A percentile compares a stretch with the other conserved stretches of the same genome.
phyloP scores from a whole-genome alignment of 2,113 vertebrate genomes.

The Takifugu flavidus region DNA sequence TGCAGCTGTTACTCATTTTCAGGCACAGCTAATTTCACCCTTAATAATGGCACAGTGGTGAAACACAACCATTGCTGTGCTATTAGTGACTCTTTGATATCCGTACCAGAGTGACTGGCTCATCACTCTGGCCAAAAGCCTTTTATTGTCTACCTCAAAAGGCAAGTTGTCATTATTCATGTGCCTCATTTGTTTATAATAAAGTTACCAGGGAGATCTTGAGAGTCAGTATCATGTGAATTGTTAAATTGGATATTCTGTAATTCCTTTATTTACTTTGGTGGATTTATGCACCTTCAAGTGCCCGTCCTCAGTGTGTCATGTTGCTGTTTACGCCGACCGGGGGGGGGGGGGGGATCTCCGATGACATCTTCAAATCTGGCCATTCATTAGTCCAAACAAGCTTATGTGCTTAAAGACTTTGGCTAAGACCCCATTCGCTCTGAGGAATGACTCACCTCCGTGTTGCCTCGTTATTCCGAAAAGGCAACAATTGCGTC shows the following conservation, averaged over 20 bases:
- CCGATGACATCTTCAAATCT: slow-evolving; percentile 60
- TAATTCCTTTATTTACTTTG: slow-evolving; percentile 41
- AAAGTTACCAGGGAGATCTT: slow-evolving; percentile 26
- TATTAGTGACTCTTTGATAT: slow-evolving; percentile 59
- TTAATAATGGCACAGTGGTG: slow-evolving; percentile 50
- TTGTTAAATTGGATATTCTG: slow-evolving; percentile 24
- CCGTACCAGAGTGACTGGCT: slow-evolving; percentile 12
- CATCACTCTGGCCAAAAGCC: slow-evolving; percentile 21
- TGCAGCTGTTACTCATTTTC: slow-evolving; percentile 51
- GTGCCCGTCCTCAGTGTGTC: slow-evolving; percentile 45
- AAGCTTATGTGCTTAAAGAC: slow-evolving; percentile 73
- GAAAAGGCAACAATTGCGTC: slow-evolving; percentile 69
- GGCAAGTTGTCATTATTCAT: slow-evolving; percentile 23
- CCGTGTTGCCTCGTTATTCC: slow-evolving; percentile 67
- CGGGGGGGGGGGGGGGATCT: slow-evolving; percentile 41
- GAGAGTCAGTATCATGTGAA: slow-evolving; percentile 24
- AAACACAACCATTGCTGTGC: slow-evolving; percentile 49
- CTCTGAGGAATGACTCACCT: slow-evolving; percentile 71
- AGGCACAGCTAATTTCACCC: slow-evolving; percentile 67
- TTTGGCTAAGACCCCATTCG: slow-evolving; percentile 66
- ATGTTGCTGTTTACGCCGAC: slow-evolving; percentile 41
- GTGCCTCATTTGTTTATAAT: slow-evolving; percentile 27
- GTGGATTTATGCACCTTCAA: slow-evolving; percentile 31
- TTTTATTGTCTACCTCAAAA: slow-evolving; percentile 35
- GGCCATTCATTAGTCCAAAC: slow-evolving; percentile 70